Evolutionary conservation across 2,888 invertebrate species (phyloP), one percentile per base, ranked within the genome.

Genomic region (Zelleria hepariella): DNA sequence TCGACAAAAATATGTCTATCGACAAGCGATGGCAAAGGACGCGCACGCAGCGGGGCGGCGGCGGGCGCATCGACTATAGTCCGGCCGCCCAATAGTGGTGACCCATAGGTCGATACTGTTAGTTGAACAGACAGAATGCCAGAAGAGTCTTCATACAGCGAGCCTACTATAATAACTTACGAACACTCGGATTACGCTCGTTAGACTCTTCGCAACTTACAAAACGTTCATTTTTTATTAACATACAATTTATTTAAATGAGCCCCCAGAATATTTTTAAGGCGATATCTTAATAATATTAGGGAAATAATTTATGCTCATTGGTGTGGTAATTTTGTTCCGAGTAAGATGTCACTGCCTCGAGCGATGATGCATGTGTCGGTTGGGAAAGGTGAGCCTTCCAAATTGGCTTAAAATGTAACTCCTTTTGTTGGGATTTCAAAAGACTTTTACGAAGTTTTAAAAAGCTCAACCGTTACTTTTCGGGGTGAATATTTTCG

Each of bases 191-290:
- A 86, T 86, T 86, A 86, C 80, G 78, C 86, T 86, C 86, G 86
- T 86, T 86, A 87, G 82, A 76, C 82, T 85, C 86, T 86, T 86
- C 82, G 84, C 87, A 86, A 86, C 87, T 86, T 86, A 74, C 70
- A 74, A 74, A 76, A 79, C 80, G 75, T 81, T 84, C 80, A 78
- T 78, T 82, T 85, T 82, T 84, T 84, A 81, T 83, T 81, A 82
- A 83, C 80, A 84, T 68, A 78, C 74, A 86, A 83, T 82, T 85
- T 86, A 86, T 86, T 86, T 81, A 82, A 82, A 82, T 78, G 77
- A 76, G 68, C 65, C 69, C 75, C 71, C 21, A 72, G 75, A 75
- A 80, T 78, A 78, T 83, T 84, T 73, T 42, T 78, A 79, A 74
- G 77, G 82, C 85, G 85, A 84, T 78, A 67, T 78, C 70, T 75